A percentile compares a stretch with the other conserved stretches of the same genome.
phyloP scores from a whole-genome alignment of 2,113 vertebrate species.

The Mormyrus lacerda region DNA sequence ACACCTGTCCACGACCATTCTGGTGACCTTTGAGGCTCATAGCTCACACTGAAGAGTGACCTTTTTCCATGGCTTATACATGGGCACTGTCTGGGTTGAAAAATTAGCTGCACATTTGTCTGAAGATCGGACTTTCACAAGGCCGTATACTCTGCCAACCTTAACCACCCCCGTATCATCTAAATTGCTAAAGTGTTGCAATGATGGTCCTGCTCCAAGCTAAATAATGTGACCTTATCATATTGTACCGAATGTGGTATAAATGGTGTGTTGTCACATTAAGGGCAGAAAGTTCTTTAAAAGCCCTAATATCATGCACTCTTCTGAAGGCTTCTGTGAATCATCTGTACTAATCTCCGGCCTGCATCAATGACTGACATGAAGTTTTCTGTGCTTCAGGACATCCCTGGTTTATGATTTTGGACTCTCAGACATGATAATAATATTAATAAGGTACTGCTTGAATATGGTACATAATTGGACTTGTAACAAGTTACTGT shows the following conservation, averaged over 20 bases:
- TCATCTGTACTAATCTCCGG: not conserved
- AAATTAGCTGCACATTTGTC: slow-evolving; percentile 1
- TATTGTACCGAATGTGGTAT: too few relatives aligned
- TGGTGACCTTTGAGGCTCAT: not conserved
- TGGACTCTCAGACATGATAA: not conserved
- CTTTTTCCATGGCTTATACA: not conserved
- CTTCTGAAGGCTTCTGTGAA: not conserved
- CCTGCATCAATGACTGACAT: not conserved
- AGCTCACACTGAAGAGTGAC: not conserved
- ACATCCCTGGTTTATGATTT: not conserved
- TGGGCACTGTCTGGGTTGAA: not conserved
- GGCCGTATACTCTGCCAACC: not conserved
- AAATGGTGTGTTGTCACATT: not conserved
- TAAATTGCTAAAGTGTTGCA: not conserved
- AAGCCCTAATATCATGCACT: not conserved
- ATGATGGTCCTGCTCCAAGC: not conserved
- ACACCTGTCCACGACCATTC: not conserved
- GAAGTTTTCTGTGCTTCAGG: not conserved
- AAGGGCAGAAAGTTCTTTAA: not conserved
- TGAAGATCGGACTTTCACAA: not conserved
- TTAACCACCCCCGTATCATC: not conserved
- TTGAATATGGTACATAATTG: not conserved
- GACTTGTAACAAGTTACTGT: not conserved
- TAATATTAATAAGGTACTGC: not conserved
- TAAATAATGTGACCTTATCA: not conserved